These are phyloP conservation scores for Sciaenops ocellatus DNA, from an alignment of 2,797 vertebrate species.

Conservation along the genomic window DNA sequence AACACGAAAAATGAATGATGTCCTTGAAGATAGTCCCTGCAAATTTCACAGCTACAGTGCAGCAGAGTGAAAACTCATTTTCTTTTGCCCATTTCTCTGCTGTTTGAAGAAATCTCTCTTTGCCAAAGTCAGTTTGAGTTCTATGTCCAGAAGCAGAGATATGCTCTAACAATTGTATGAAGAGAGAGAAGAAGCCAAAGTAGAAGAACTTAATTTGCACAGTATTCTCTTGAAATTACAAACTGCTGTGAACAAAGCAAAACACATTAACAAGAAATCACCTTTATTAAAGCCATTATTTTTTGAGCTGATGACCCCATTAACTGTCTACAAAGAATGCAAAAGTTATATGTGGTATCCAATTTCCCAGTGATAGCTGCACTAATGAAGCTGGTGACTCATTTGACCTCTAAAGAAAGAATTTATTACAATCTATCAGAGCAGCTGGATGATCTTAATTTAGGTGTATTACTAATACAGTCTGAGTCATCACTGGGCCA, in stretches of 20 bases:
- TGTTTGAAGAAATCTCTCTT: conserved; percentile 27
- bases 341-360: conserved; percentile 45
- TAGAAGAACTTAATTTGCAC: conserved; percentile 14
- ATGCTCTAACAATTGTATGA: neutral
- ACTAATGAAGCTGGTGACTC: conserved; percentile 69
- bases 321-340: conserved; percentile 43
- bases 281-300: conserved; percentile 45
- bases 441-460: conserved; percentile 57
- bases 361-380: conserved; percentile 47
- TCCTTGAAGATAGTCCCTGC: conserved; percentile 16
- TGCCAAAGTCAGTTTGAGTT: conserved; percentile 14
- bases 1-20: conserved; percentile 44
- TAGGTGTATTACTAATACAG: conserved; percentile 49
- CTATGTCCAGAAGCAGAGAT: conserved; percentile 5
- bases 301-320: conserved; percentile 36
- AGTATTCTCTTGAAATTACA: conserved; percentile 26
- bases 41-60: conserved; percentile 16
- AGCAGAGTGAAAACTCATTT: conserved; percentile 42
- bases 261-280: conserved; percentile 36
- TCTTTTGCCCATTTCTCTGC: conserved; percentile 13
- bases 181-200: neutral
- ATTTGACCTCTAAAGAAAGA: conserved; percentile 68
- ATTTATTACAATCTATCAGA: conserved; percentile 60
- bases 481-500: conserved; percentile 44
- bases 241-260: conserved; percentile 35